Percentiles rank a stretch among this genome's conserved stretches.
Evolutionary conservation across 2,113 vertebrate species (phyloP).

Genomic region (human): DNA sequence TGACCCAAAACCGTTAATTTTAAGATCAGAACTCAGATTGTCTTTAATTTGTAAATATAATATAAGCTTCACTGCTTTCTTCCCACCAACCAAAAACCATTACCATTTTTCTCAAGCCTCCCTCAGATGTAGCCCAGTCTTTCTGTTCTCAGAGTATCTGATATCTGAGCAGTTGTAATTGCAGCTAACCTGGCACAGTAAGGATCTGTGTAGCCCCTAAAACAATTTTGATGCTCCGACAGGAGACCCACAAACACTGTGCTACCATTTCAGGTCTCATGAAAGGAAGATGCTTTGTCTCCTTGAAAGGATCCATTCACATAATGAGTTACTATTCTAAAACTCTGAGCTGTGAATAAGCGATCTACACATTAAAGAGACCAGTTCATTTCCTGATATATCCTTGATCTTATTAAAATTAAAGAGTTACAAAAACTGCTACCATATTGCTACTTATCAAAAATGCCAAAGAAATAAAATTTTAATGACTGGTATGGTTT

Average conservation of each 20-base stretch:
- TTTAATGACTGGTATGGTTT: neutral
- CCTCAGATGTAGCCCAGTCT: neutral
- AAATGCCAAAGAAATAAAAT: neutral
- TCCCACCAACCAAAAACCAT: neutral
- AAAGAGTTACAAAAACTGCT: neutral
- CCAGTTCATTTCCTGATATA: neutral
- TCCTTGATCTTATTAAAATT: neutral
- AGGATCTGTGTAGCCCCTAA: neutral
- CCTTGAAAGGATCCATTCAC: neutral
- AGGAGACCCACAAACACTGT: neutral
- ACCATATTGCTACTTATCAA: neutral
- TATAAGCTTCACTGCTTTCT: neutral
- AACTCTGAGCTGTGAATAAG: neutral
- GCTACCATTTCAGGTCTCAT: neutral
- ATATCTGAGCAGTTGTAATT: neutral
- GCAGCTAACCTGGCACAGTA: neutral
- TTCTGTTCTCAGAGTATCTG: neutral
- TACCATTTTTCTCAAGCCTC: neutral
- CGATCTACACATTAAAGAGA: neutral
- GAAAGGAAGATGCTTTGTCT: neutral
- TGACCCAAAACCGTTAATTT: neutral
- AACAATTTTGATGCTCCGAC: neutral
- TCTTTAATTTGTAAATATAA: neutral
- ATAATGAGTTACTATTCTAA: neutral
- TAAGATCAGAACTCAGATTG: neutral